These are phyloP conservation scores for Oenanthe oenanthe DNA, from an alignment of 2,113 vertebrate species.

Conservation along the genomic window DNA sequence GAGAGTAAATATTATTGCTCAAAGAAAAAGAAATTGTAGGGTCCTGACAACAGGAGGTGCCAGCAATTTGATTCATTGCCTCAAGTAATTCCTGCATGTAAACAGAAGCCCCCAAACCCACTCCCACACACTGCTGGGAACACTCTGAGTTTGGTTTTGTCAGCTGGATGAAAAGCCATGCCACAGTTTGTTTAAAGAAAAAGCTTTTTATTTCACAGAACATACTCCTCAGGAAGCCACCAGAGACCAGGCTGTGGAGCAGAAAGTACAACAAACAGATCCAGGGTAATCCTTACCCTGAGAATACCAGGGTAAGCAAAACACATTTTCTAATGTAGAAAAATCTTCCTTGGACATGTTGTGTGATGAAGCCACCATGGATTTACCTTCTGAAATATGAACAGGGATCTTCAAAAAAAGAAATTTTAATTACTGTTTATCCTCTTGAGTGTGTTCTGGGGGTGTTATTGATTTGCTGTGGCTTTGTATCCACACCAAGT, in stretches of 20 bases:
- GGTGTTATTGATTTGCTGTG: neutral
- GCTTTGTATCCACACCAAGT: neutral
- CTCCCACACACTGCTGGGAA: neutral
- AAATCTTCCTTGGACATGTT: neutral
- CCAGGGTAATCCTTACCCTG: neutral
- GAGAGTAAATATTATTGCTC: slow-evolving; percentile 20
- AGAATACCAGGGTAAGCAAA: neutral
- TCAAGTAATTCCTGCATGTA: neutral
- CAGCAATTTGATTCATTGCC: neutral
- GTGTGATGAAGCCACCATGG: neutral
- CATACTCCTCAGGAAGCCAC: neutral
- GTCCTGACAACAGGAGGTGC: neutral
- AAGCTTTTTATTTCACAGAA: slow-evolving; percentile 8
- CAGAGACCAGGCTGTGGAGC: neutral
- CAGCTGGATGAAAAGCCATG: slow-evolving; percentile 12
- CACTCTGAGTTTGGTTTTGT: neutral
- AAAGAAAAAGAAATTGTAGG: neutral
- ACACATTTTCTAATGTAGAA: neutral
- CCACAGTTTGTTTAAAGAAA: slow-evolving; percentile 13
- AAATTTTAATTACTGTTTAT: neutral
- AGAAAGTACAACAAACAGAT: neutral
- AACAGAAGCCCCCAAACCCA: slow-evolving; percentile 13
- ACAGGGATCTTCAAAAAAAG: neutral
- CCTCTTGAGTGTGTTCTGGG: neutral
- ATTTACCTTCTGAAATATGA: neutral